A percentile compares a stretch with the other conserved stretches of the same genome.
phyloP scores from a whole-genome alignment of 2,888 invertebrate genomes.

The Hecatera dysodea region DNA sequence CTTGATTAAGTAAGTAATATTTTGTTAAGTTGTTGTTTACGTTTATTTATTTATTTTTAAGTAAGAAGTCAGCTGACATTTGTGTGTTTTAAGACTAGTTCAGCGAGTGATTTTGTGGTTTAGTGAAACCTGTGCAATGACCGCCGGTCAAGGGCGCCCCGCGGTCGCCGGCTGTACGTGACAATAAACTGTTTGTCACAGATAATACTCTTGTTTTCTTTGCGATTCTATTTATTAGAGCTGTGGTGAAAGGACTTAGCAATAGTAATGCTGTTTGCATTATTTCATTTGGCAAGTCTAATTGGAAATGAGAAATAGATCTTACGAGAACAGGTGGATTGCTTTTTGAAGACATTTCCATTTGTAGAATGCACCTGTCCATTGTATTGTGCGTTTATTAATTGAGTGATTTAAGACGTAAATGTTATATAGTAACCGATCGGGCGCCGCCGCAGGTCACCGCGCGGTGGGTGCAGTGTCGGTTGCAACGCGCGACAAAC shows the following conservation, averaged over 20 bases:
- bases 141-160: conserved; percentile 54
- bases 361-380: not conserved
- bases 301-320: conserved; percentile 35
- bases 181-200: conserved; percentile 42
- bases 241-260: conserved; percentile 40
- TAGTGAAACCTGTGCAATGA: conserved; percentile 53
- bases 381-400: conserved; percentile 23
- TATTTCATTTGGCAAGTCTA: conserved; percentile 31
- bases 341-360: conserved; percentile 1
- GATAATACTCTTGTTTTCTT: conserved; percentile 40
- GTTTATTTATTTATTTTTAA: not conserved
- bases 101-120: conserved; percentile 23
- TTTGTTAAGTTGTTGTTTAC: not conserved
- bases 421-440: conserved; percentile 18
- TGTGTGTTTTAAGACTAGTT: conserved; percentile 16
- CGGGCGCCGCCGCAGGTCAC: not conserved
- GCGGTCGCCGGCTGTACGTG: conserved; percentile 18
- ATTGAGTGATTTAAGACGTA: conserved; percentile 29
- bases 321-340: conserved; percentile 28
- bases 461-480: conserved; percentile 17
- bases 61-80: conserved; percentile 6
- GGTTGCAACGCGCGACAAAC: conserved; percentile 43
- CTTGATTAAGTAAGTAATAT: not conserved
- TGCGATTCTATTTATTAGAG: conserved; percentile 26
- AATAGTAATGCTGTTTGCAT: conserved; percentile 21